Percentiles rank a stretch among this genome's conserved stretches.
Conservation (phyloP, 2,113 vertebrate species). For the Silurus meridionalis region DNA sequence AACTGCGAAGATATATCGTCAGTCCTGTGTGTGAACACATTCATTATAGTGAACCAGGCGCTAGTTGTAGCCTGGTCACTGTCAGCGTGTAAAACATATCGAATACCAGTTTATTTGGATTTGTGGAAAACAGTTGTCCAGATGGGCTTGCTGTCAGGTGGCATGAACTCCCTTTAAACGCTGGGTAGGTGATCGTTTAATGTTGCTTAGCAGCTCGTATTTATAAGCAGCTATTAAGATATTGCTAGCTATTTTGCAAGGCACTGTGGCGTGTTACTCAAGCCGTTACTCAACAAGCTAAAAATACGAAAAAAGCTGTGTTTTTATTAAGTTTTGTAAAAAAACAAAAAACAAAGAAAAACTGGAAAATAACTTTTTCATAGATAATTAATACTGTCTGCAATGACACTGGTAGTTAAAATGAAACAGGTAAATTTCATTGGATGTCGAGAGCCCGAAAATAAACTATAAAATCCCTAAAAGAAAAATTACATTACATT, state of each 20-base stretch:
- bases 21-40: neutral
- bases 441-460: neutral
- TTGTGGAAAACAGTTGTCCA: neutral
- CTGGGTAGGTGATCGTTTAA: constrained; percentile 10
- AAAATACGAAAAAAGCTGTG: neutral
- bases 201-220: neutral
- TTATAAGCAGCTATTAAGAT: neutral
- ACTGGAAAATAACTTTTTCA: neutral
- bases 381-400: neutral
- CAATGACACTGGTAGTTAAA: neutral
- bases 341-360: too few species aligned
- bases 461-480: neutral
- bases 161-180: neutral
- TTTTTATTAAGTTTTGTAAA: neutral
- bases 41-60: neutral
- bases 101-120: neutral
- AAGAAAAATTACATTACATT: neutral
- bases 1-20: neutral
- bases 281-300: neutral
- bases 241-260: neutral
- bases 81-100: constrained; percentile 11
- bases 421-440: neutral
- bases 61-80: constrained; percentile 22
- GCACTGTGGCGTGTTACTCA: neutral
- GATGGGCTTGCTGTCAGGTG: neutral